phyloP scores from a whole-genome alignment of 2,797 vertebrate genomes.

The Tapirus indicus region DNA sequence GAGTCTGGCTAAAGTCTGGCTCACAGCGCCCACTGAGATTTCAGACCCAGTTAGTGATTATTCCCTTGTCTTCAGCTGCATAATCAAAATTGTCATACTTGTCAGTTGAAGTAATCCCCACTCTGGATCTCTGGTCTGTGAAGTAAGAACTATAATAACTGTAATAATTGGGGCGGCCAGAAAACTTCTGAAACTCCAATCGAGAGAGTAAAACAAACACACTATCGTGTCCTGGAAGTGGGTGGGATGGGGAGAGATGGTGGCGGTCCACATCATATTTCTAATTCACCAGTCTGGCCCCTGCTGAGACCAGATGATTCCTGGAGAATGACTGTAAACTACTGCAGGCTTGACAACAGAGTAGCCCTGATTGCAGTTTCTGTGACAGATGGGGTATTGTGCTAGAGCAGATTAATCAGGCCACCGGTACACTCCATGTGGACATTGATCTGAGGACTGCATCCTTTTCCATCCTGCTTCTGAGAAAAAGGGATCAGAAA shows the following conservation, averaged over 20 bases:
- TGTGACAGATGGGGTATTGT: background rate
- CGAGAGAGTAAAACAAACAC: background rate
- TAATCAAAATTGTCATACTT: background rate
- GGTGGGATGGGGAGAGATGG: background rate
- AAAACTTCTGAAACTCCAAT: background rate
- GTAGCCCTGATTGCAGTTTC: background rate
- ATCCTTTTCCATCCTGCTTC: background rate
- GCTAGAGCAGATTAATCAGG: background rate
- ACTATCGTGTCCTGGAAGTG: background rate
- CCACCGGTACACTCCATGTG: background rate
- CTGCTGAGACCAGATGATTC: background rate
- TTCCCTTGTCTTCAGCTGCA: background rate
- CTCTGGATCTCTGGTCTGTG: background rate
- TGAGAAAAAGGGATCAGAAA: background rate
- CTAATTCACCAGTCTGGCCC: background rate
- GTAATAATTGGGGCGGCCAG: background rate
- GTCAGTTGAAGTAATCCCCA: background rate
- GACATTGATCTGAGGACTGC: background rate
- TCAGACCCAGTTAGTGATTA: background rate
- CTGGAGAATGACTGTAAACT: background rate
- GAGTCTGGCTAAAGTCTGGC: background rate
- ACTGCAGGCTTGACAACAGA: background rate
- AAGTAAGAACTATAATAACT: background rate
- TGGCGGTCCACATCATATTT: background rate
- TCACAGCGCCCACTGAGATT: background rate